Base-by-base conservation (phyloP, 2,888 invertebrate species). In the Xestia ashworthii region DNA sequence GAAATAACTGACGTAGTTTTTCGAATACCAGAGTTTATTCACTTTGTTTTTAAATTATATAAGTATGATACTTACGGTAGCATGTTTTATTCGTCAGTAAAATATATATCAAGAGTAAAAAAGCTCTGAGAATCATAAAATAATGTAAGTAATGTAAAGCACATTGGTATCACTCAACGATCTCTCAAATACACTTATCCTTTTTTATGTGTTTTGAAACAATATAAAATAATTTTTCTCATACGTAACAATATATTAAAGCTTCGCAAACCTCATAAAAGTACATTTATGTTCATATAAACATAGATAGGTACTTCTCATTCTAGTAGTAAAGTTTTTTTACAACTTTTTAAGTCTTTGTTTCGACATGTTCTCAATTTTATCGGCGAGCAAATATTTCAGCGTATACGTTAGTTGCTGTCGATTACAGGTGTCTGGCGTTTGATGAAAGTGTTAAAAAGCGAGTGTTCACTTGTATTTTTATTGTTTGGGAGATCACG, bases 401-500 rank as follows among this genome's bases (percentile, higher is more conserved):
- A 48, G 64, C 64, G 38, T 22, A 48, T 25, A 71, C n/a, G 74
- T 66, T 83, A 75, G 83, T 71, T 50, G 12, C 41, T 50, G 50
- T 80, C 65, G 44, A 86, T 83, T 76, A 80, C 80, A 80, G 79
- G 74, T 83, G 72, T 71, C 70, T 71, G 68, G 12, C 38, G 60
- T 74, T 74, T 71, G 69, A 74, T 78, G 70, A 72, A 76, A 80
- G 69, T 76, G 79, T 88, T 78, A 84, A 84, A 77, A 73, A 81
- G 68, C 69, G 76, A 68, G 78, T 70, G 80, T 78, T 75, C 65
- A 80, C 62, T 88, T 84, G 79, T 87, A 73, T 91, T 89, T 91
- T 89, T 88, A 88, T 89, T 92, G 92, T 93, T 93, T 93, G 89
- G 89, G 86, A 90, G 92, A 93, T 93, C 93, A 94, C 94, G 93